Evolutionary conservation across 2,797 vertebrate genomes (phyloP).

Genomic region (Hippocampus kuda): DNA sequence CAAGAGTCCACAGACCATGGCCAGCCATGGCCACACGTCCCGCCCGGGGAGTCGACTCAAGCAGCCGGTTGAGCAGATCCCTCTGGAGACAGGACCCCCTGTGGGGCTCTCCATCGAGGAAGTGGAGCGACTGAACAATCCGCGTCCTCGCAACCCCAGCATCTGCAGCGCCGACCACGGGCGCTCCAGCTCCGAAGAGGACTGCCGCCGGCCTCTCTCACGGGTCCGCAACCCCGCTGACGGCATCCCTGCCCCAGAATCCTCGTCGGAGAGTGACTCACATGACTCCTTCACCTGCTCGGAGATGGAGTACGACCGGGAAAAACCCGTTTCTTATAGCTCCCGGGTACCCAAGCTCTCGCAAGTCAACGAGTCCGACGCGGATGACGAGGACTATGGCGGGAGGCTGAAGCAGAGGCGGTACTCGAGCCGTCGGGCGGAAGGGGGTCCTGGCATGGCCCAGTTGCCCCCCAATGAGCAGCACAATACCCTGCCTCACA

Average conservation of each 20-base stretch:
- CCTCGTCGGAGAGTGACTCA: constrained; percentile 96
- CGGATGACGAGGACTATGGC: constrained; percentile 87
- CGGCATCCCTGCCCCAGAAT: constrained; percentile 88
- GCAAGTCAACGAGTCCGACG: constrained; percentile 94
- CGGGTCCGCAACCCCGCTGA: constrained; percentile 89
- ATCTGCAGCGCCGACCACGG: constrained; percentile 97
- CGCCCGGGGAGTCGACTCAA: constrained; percentile 88
- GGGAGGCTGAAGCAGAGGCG: constrained; percentile 82
- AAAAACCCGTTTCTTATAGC: constrained; percentile 80
- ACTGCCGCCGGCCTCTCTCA: constrained; percentile 85
- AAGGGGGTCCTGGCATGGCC: constrained; percentile 73
- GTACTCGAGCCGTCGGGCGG: constrained; percentile 83
- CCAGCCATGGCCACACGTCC: constrained; percentile 72
- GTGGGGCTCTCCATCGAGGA: constrained; percentile 94
- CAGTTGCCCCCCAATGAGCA: constrained; percentile 59
- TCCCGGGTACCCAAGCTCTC: constrained; percentile 91
- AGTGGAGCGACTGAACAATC: constrained; percentile 94
- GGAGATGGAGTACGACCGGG: constrained; percentile 95
- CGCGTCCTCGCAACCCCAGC: constrained; percentile 91
- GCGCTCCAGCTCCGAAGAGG: constrained; percentile 91
- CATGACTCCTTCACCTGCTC: constrained; percentile 99
- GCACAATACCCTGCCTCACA: constrained; percentile 76
- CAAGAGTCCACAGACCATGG: constrained; percentile 92
- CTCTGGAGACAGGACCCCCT: constrained; percentile 82
- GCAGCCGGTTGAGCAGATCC: constrained; percentile 86